Evolutionary conservation across 2,113 vertebrate species (phyloP), one percentile per base, ranked within the genome.

Genomic region (Microtus oregoni): DNA sequence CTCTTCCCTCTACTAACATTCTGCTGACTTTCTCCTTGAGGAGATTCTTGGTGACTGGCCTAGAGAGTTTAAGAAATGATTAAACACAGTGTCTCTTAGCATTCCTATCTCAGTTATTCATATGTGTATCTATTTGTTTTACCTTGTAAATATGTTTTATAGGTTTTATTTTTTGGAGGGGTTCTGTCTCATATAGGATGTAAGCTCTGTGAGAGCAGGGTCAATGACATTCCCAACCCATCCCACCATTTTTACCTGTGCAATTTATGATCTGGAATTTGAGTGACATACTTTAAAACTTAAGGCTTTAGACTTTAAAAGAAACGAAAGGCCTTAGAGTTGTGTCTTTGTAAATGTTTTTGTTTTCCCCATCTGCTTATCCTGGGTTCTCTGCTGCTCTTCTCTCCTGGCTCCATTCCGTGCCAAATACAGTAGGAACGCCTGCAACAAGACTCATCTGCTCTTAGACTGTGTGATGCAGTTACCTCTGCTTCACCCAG

Each of bases 51-150:
- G 52, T 91, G 91, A 77, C 90, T 86, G 63, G 88, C 88, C 77
- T 79, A 83, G 52, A 61, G 55, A 93, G 50, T 95, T 92, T 83
- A 90, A 82, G 75, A 44, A 67, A 78, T 94, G 90, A 90, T 79
- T 96, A 75, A 55, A 79, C 22, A 75, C 8, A 86, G n/a, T 93
- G 88, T 41, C 41, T 86, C 47, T 90, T 98, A 93, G 70, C 88
- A 92, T 96, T 97, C 73, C 24, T 91, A 65, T 89, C 38, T 81
- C 95, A 22, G 81, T 96, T 95, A 79, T 86, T 93, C 55, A 79
- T 86, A 87, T 88, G 70, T 93, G 38, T 96, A 97, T 97, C 97
- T 96, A 96, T 93, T 90, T 95, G 83, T 91, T 61, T 95, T 94
- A 81, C 86, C 96, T 85, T 97, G 93, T 97, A 96, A 96, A 92